phyloP scores from a whole-genome alignment of 1,140 invertebrate genomes.

The Helicorthomorpha holstii region DNA sequence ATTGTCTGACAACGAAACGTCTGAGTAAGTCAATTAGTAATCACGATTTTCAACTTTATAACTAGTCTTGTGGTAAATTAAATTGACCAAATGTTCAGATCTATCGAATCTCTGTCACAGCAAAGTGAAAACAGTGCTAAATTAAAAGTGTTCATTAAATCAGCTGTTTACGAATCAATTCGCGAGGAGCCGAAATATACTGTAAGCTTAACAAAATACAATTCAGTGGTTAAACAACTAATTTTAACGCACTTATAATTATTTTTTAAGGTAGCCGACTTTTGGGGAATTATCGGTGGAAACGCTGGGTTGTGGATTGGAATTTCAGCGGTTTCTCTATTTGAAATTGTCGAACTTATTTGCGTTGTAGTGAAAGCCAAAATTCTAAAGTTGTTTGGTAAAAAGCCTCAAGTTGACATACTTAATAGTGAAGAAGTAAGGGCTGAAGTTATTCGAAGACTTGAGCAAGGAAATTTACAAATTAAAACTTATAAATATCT shows the following conservation, averaged over 20 bases:
- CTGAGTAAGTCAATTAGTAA: too few species aligned
- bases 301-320: slow-evolving; percentile 5
- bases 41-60: too few species aligned
- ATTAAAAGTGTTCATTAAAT: neutral
- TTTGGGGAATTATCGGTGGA: slow-evolving; percentile 7
- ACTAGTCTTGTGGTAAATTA: too few species aligned
- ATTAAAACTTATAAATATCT: too few species aligned
- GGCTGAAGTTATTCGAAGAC: too few species aligned
- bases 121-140: too few species aligned
- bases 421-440: too few species aligned
- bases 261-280: slow-evolving; percentile 1
- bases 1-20: neutral
- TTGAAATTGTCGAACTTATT: slow-evolving; percentile 4
- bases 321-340: neutral
- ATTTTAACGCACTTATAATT: neutral
- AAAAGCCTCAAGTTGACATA: too few species aligned
- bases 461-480: too few species aligned
- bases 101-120: too few species aligned
- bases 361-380: neutral
- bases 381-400: too few species aligned
- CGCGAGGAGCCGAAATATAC: neutral
- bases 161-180: neutral
- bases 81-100: too few species aligned
- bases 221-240: neutral
- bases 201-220: neutral